Evolutionary conservation across 2,888 invertebrate genomes (phyloP), one percentile per base, ranked within the genome.

Genomic region (Eulithis testata): DNA sequence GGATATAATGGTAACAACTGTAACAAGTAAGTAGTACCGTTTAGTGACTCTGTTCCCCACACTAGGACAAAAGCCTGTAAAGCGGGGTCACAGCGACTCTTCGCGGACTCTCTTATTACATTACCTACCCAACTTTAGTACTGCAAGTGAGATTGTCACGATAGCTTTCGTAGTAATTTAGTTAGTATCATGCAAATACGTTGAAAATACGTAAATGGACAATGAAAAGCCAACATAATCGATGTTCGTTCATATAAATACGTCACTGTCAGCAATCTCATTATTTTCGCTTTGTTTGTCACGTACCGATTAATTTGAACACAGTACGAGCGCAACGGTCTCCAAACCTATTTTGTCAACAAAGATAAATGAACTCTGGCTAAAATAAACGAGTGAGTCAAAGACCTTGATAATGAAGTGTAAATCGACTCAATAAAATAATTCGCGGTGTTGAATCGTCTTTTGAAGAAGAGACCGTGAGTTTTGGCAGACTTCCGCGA

Each of bases 321-420:
- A 69, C 67, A 52, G 49, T 52, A 63, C 7, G 81, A 78, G 81
- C 79, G 80, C 77, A 81, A 82, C 63, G 80, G 76, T 75, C 79
- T 70, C 73, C 51, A 69, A 76, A 76, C 76, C 75, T 81, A 79
- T 85, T 84, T 83, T 76, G 82, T 83, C 81, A 82, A 83, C 80
- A 80, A 78, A 76, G 81, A 86, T 81, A 85, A 86, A 86, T 79
- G 80, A 84, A 84, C 84, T 84, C 80, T 83, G 82, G 78, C 81
- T 73, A 81, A 89, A 89, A 89, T 85, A 85, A 85, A 85, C 73
- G 73, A 80, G 80, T 84, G 84, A 83, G 90, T 89, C 87, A 89
- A 87, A 85, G 88, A 89, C 90, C 91, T 91, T 91, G 90, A 90
- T 90, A 86, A 77, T 87, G 85, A 81, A 81, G 83, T 77, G 76